Conservation (phyloP, 1,140 invertebrate genomes). For the Helicoverpa armigera region DNA sequence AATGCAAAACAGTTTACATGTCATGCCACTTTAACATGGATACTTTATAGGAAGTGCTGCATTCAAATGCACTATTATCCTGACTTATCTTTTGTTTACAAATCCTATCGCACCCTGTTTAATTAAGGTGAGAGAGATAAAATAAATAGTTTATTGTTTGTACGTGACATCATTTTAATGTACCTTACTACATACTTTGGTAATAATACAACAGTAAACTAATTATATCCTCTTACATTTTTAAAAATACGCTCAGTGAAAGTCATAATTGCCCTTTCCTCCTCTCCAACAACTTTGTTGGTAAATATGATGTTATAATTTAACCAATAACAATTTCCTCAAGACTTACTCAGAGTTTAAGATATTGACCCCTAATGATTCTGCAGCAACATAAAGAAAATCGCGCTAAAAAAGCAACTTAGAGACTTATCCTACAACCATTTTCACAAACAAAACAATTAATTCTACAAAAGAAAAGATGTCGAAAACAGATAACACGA, state of each 20-base stretch:
- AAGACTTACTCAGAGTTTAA: too few relatives aligned
- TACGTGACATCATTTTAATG: too few relatives aligned
- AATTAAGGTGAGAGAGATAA: conserved; percentile 1
- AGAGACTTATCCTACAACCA: not conserved
- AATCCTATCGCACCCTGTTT: conserved; percentile 23
- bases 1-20: conserved; percentile 81
- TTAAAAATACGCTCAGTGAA: too few relatives aligned
- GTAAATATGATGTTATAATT: too few relatives aligned
- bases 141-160: too few relatives aligned
- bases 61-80: conserved; percentile 58
- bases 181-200: too few relatives aligned
- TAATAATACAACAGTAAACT: too few relatives aligned
- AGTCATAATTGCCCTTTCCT: too few relatives aligned
- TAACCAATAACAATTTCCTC: too few relatives aligned
- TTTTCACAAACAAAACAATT: conserved; percentile 44
- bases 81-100: conserved; percentile 47
- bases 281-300: too few relatives aligned
- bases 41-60: conserved; percentile 72
- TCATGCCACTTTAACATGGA: conserved; percentile 75
- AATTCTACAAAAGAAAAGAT: conserved; percentile 62
- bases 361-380: not conserved
- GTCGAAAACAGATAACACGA: conserved; percentile 65
- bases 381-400: not conserved
- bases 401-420: not conserved
- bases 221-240: too few relatives aligned